Evolutionary conservation across 2,888 invertebrate species (phyloP).

Genomic region (Drosophila ezoana): DNA sequence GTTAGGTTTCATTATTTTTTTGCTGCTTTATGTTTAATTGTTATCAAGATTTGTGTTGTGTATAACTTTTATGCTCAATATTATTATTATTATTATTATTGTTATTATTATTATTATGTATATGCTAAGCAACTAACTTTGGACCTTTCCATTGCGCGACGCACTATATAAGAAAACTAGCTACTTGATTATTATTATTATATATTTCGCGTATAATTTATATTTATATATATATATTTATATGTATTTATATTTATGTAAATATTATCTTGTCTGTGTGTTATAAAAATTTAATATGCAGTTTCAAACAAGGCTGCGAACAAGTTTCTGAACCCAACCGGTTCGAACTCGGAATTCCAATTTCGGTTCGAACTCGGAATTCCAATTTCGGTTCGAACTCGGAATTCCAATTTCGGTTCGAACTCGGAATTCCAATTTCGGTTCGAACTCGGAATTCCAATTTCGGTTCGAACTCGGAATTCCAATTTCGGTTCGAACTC

Average conservation of each 20-base stretch:
- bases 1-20: conserved; percentile 58
- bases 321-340: neutral
- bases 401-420: no score
- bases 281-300: conserved; percentile 51
- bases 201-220: conserved; percentile 47
- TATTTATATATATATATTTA: conserved; percentile 34
- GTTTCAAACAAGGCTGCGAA: conserved; percentile 25
- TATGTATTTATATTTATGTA: conserved; percentile 39
- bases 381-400: no score
- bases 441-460: no score
- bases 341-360: no score
- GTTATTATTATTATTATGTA: conserved; percentile 55
- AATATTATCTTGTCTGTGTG: conserved; percentile 42
- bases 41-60: conserved; percentile 4
- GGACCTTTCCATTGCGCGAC: conserved; percentile 80
- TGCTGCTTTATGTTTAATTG: conserved; percentile 18
- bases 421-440: no score
- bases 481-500: no score
- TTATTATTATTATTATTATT: conserved; percentile 28
- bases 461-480: no score
- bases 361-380: no score
- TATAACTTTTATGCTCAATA: conserved; percentile 18
- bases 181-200: conserved; percentile 68
- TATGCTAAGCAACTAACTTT: conserved; percentile 81
- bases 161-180: conserved; percentile 81